These are phyloP conservation scores for Mythimna lalbum DNA, from an alignment of 2,888 invertebrate species.

Conservation along the genomic window DNA sequence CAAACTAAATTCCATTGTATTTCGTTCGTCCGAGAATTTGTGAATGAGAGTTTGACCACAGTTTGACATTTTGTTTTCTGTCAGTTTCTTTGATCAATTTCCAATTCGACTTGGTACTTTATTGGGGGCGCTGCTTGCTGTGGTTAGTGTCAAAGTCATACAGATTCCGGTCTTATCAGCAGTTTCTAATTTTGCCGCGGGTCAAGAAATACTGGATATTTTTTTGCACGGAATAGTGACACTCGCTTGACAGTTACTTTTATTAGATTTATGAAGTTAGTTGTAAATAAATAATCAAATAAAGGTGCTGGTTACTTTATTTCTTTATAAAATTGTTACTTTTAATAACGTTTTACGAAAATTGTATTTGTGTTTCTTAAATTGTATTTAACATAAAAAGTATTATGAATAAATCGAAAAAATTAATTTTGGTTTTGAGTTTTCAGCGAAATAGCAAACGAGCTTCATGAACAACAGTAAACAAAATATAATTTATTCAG, in stretches of 20 bases:
- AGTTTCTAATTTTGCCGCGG: conserved; percentile 14
- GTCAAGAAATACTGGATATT: conserved; percentile 23
- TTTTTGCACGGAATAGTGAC: not conserved
- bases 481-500: conserved; percentile 29
- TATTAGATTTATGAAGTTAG: conserved; percentile 2
- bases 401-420: not conserved
- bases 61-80: conserved; percentile 7
- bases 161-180: conserved; percentile 2
- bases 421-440: not conserved
- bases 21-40: conserved; percentile 22
- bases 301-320: not conserved
- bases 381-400: not conserved
- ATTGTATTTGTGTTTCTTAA: no score
- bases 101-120: conserved; percentile 4
- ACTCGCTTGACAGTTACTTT: not conserved
- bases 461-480: conserved; percentile 50
- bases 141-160: not conserved
- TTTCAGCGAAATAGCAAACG: not conserved
- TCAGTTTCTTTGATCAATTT: not conserved
- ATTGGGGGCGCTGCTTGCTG: conserved; percentile 8
- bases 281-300: not conserved
- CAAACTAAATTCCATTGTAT: conserved; percentile 18
- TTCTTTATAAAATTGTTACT: no score
- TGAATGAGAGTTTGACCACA: conserved; percentile 1
- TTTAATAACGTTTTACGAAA: no score